phyloP scores from a whole-genome alignment of 2,113 vertebrate genomes.

The Eulemur rufifrons region DNA sequence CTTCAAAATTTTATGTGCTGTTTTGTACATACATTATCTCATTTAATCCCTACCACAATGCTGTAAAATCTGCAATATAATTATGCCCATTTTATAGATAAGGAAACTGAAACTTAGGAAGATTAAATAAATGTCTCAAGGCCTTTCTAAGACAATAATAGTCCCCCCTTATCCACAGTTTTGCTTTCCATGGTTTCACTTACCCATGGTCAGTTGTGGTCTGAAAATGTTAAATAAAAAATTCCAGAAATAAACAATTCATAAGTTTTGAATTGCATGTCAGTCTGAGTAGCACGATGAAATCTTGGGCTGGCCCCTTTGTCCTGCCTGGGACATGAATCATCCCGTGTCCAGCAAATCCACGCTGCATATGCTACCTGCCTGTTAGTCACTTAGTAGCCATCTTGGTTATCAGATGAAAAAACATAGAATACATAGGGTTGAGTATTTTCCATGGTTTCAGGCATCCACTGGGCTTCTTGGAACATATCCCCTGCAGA shows the following conservation, averaged over 20 bases:
- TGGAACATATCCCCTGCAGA: background rate
- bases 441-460: background rate
- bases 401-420: background rate
- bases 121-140: background rate
- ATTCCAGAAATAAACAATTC: background rate
- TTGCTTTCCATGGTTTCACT: background rate
- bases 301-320: background rate
- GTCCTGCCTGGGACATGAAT: background rate
- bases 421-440: background rate
- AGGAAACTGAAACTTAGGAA: constrained; percentile 29
- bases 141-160: background rate
- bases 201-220: background rate
- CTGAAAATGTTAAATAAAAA: background rate
- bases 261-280: background rate
- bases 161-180: background rate
- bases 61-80: background rate
- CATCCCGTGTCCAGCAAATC: background rate
- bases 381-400: background rate
- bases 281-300: background rate
- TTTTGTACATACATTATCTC: background rate
- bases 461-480: background rate
- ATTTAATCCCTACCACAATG: background rate
- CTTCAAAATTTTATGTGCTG: background rate
- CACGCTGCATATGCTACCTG: background rate
- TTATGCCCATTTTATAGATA: background rate